Evolutionary conservation across 2,888 invertebrate species (phyloP), one percentile per base, ranked within the genome.

Genomic region (Melanotus villosus): DNA sequence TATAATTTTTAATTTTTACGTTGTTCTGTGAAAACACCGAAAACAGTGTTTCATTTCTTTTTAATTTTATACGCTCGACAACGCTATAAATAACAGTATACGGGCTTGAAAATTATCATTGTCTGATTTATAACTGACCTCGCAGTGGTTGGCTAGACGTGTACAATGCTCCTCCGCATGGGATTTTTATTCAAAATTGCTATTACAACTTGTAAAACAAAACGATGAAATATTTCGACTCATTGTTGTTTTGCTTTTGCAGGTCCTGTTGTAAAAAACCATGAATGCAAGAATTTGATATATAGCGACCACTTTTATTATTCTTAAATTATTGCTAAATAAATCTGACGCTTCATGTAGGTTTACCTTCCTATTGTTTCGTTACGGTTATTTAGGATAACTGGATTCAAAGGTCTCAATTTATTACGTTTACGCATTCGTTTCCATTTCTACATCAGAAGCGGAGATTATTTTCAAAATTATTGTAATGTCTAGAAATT

Each of bases 51-150:
- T 57, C 57, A 62, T 50, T 63, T 58, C 68, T 68, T 68, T 63
- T 68, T 68, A 68, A 68, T 68, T 68, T 63, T 63, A 63, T 41
- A 38, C 30, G 34, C 68, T 50, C 62, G 68, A 58, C 68, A 68
- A 47, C 45, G 63, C 57, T 38, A 68, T 68, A 68, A 68, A 68
- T 68, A 68, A 68, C 63, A 14, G 47, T 57, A 41, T 50, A 58
- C 67, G 54, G 38, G 62, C 68, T 68, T 47, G 68, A 63, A 68
- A 68, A 68, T 68, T 68, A 68, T 68, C 68, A 68, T 68, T 68
- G 56, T 58, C 62, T 68, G 68, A 68, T 68, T 68, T 68, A 68
- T 68, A 68, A 68, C 68, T 57, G 57, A 68, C 47, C 62, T 57
- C 56, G 57, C 63, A 68, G 57, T 66, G 50, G 65, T 65, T 65